Percentiles rank a stretch among this genome's conserved stretches.
These are phyloP conservation scores for Sebastes matsubarae DNA, from an alignment of 2,797 vertebrate genomes.

Conservation along the genomic window DNA sequence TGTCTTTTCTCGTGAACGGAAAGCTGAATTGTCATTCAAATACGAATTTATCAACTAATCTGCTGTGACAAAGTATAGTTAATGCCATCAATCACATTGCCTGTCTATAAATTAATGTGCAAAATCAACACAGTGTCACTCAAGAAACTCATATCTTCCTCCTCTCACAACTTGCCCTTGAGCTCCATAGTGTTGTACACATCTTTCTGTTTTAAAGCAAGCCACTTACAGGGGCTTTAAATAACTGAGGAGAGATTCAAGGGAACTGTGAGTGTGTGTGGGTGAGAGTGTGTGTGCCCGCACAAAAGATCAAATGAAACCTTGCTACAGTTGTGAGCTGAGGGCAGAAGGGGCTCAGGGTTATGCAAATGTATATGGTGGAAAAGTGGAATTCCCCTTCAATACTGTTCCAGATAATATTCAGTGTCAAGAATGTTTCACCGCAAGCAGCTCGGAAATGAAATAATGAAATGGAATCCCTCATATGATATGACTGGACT, in stretches of 20 bases:
- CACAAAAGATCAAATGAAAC: conserved; percentile 56
- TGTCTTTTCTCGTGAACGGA: not conserved
- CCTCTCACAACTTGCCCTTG: not conserved
- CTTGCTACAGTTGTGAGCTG: conserved; percentile 38
- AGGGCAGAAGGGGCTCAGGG: conserved; percentile 40
- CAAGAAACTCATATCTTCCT: not conserved
- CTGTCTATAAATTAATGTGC: not conserved
- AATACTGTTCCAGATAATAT: conserved; percentile 52
- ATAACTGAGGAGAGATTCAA: conserved; percentile 28
- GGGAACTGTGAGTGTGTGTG: not conserved
- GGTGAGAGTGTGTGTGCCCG: not conserved
- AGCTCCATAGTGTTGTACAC: conserved; percentile 1
- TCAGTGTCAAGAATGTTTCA: conserved; percentile 41
- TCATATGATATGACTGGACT: conserved; percentile 37
- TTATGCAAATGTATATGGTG: conserved; percentile 56
- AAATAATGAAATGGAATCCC: conserved; percentile 58
- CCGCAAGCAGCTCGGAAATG: conserved; percentile 32
- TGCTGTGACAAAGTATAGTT: not conserved
- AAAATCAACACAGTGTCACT: conserved; percentile 10
- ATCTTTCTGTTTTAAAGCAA: conserved; percentile 23
- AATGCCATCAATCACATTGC: not conserved
- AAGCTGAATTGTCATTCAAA: not conserved
- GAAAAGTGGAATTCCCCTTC: conserved; percentile 52
- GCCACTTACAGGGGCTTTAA: conserved; percentile 32
- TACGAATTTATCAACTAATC: not conserved